A percentile compares a stretch with the other conserved stretches of the same genome.
phyloP scores from a whole-genome alignment of 1,140 invertebrate genomes.

The Euwallacea fornicatus region DNA sequence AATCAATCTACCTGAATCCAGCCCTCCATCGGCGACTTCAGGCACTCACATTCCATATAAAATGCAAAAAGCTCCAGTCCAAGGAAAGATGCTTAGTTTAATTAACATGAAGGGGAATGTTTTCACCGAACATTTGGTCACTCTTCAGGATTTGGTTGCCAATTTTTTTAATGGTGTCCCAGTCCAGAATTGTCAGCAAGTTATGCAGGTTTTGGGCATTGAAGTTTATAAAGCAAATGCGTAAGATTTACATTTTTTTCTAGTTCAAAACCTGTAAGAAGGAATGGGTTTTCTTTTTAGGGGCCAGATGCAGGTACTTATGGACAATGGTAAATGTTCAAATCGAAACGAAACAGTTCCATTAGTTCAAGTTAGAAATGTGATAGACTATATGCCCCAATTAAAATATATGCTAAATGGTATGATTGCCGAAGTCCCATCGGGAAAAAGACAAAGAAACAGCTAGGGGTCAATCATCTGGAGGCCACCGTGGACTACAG shows the following conservation, averaged over 20 bases:
- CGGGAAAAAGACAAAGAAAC: conserved; percentile 61
- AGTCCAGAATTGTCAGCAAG: conserved; percentile 71
- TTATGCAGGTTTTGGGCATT: conserved; percentile 75
- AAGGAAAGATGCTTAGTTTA: conserved; percentile 78
- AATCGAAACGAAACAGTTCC: conserved; percentile 64
- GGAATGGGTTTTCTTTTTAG: conserved; percentile 54
- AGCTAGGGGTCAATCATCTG: conserved; percentile 62
- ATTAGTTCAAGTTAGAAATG: conserved; percentile 76
- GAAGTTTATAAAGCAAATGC: conserved; percentile 79
- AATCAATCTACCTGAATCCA: conserved; percentile 64
- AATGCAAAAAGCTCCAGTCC: conserved; percentile 77
- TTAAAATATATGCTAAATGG: conserved; percentile 75
- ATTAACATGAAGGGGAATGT: conserved; percentile 84
- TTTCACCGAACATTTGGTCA: conserved; percentile 78
- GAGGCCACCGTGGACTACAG: conserved; percentile 39
- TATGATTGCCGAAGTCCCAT: conserved; percentile 49
- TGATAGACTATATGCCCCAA: conserved; percentile 84
- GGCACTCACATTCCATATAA: conserved; percentile 69
- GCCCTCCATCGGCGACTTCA: conserved; percentile 54
- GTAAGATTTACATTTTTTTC: conserved; percentile 60
- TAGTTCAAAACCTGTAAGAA: not conserved
- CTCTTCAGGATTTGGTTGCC: conserved; percentile 75
- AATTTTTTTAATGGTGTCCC: conserved; percentile 77
- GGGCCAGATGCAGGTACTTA: conserved; percentile 71
- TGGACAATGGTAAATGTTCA: conserved; percentile 72